Evolutionary conservation across 2,888 invertebrate genomes (phyloP).

Genomic region (Tetragonisca angustula): DNA sequence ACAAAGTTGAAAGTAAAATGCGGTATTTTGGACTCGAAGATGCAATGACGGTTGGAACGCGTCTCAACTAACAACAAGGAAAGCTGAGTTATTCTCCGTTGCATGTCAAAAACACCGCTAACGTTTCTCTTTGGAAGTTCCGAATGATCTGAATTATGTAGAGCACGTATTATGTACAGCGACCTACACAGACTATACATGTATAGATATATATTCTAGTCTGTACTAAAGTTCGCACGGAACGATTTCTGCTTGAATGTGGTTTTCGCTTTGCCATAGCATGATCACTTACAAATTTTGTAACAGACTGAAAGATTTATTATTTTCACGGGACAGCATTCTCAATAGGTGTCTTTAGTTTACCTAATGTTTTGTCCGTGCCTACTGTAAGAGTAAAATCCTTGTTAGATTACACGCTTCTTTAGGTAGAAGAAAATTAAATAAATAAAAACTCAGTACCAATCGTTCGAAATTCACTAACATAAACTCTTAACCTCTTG

Average conservation of each 20-base stretch:
- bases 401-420: conserved; percentile 48
- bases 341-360: conserved; percentile 80
- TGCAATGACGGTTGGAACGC: background rate
- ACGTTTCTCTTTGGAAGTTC: conserved; percentile 13
- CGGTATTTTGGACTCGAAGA: background rate
- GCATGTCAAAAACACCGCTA: background rate
- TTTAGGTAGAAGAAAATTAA: background rate
- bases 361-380: conserved; percentile 82
- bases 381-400: conserved; percentile 79
- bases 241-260: conserved; percentile 49
- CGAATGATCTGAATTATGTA: background rate
- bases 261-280: conserved; percentile 71
- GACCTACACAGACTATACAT: conserved; percentile 59
- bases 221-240: conserved; percentile 60
- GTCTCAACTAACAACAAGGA: background rate
- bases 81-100: background rate
- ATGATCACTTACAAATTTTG: conserved; percentile 82
- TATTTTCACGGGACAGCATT: conserved; percentile 81
- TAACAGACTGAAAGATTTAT: conserved; percentile 75
- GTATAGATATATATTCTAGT: conserved; percentile 48
- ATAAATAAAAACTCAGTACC: conserved; percentile 13
- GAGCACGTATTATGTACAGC: conserved; percentile 70
- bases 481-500: conserved; percentile 10
- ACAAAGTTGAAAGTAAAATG: background rate
- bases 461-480: conserved; percentile 15